phyloP scores from a whole-genome alignment of 2,888 invertebrate species.

The Drosophila nr. fundita region DNA sequence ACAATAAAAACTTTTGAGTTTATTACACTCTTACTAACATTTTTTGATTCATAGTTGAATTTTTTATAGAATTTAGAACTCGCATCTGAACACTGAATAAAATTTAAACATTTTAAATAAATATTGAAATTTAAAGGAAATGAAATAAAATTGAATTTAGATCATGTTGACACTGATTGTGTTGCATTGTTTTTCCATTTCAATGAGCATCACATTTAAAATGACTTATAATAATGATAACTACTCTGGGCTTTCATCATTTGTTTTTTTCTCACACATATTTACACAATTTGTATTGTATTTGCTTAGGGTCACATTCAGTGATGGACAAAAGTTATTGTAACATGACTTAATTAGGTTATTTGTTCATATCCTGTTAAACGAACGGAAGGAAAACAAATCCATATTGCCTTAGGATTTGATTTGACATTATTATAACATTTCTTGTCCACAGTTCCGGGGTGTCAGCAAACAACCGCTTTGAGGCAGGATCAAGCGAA shows the following conservation, averaged over 20 bases:
- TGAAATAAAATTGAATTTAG: not conserved
- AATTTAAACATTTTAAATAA: not conserved
- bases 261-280: not conserved
- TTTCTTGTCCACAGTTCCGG: not conserved
- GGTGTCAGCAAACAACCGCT: slow-evolving; percentile 6
- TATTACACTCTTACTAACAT: not conserved
- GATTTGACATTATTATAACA: slow-evolving; percentile 3
- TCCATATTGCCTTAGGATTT: slow-evolving; percentile 2
- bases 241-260: not conserved
- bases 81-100: not conserved
- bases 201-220: not conserved
- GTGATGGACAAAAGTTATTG: not conserved
- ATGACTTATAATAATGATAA: not conserved
- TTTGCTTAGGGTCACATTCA: not conserved
- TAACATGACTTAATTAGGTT: not conserved
- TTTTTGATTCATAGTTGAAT: not conserved
- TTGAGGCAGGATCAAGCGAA: not conserved
- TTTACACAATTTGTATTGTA: not conserved
- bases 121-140: not conserved
- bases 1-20: not conserved
- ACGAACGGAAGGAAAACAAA: slow-evolving; percentile 22
- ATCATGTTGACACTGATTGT: not conserved
- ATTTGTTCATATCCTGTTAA: slow-evolving; percentile 8
- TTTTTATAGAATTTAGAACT: not conserved
- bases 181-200: not conserved